phyloP scores from a whole-genome alignment of 1,140 invertebrate species.

The Ips typographus region DNA sequence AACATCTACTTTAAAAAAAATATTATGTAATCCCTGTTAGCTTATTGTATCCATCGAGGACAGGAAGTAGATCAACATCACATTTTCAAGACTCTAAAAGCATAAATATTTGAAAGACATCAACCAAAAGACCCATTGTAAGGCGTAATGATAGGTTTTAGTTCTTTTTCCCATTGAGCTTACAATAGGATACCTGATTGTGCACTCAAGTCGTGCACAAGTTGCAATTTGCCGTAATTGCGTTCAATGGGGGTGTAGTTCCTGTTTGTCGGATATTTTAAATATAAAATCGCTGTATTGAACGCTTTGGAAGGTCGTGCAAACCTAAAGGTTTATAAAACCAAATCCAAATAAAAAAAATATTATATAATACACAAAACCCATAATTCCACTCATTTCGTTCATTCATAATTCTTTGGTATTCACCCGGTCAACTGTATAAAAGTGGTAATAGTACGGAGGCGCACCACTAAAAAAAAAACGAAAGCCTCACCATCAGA shows the following conservation, averaged over 20 bases:
- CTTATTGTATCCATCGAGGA: slow-evolving; percentile 7
- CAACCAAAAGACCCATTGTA: slow-evolving; percentile 9
- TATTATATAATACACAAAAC: neutral
- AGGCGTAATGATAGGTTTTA: slow-evolving; percentile 19
- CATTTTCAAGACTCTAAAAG: slow-evolving; percentile 8
- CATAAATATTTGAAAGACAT: slow-evolving; percentile 18
- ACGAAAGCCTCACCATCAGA: neutral
- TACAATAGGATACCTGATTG: slow-evolving; percentile 20
- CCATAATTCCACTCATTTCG: neutral
- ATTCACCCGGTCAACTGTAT: slow-evolving; percentile 2
- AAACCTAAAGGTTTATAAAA: too few relatives aligned
- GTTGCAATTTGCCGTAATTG: slow-evolving; percentile 17
- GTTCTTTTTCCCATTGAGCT: slow-evolving; percentile 4
- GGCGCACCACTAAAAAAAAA: neutral
- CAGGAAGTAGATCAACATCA: slow-evolving; percentile 27
- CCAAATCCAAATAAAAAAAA: too few relatives aligned
- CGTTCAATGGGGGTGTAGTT: slow-evolving; percentile 4
- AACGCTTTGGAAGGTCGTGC: too few relatives aligned
- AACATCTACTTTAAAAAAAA: slow-evolving; percentile 23
- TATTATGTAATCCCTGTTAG: neutral
- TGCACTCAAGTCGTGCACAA: neutral
- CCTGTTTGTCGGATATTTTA: neutral
- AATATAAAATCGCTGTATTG: too few relatives aligned
- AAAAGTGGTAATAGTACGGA: slow-evolving; percentile 1
- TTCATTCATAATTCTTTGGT: slow-evolving; percentile 2